These are phyloP conservation scores for Ammodramus savannarum DNA, from an alignment of 2,113 vertebrate species.

Conservation along the genomic window DNA sequence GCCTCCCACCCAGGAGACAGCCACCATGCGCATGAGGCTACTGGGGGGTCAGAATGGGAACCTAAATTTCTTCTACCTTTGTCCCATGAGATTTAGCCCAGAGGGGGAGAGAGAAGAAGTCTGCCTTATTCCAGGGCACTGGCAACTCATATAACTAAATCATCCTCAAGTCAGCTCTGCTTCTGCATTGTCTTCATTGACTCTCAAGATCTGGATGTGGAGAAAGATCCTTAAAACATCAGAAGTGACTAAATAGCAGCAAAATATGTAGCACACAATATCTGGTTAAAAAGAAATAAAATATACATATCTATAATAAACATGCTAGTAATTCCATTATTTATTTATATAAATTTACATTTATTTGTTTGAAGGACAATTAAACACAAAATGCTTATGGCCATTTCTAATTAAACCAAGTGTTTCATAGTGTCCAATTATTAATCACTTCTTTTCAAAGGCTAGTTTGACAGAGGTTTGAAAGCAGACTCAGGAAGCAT, in stretches of 20 bases:
- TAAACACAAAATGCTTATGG: neutral
- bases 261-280: neutral
- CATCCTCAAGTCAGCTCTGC: neutral
- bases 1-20: neutral
- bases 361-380: neutral
- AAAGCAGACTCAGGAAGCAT: neutral
- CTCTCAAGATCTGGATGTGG: rapidly evolving
- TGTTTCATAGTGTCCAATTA: neutral
- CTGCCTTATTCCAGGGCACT: neutral
- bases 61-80: neutral
- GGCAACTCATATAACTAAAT: neutral
- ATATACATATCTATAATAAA: neutral
- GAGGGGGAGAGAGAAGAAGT: neutral
- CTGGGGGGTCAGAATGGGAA: neutral
- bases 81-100: neutral
- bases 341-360: neutral
- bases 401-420: conserved; percentile 14
- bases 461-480: neutral
- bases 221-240: neutral
- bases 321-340: neutral
- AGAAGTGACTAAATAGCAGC: neutral
- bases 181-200: neutral
- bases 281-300: neutral
- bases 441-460: conserved; percentile 17
- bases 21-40: neutral